Base-by-base conservation (phyloP, 2,888 invertebrate species). In the Cheilosia scutellata region DNA sequence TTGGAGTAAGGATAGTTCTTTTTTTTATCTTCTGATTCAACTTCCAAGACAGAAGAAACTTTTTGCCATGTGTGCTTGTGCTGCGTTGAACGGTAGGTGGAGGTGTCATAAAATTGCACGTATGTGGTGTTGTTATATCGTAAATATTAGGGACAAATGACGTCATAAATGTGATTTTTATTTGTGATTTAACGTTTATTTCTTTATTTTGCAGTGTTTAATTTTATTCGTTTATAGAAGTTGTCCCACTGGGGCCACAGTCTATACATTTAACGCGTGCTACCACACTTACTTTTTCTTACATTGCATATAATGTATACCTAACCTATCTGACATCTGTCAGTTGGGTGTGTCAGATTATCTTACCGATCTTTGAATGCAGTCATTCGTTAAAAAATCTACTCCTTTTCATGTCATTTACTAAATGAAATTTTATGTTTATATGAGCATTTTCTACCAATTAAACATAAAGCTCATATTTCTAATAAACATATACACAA, bases 141-240 rank as follows among this genome's bases (percentile, higher is more conserved):
- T 91, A 91, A 91, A 91, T 91, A 91, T 91, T 91, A 91, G 91
- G 76, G 90, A 89, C 91, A 91, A 91, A 91, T 91, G 91, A 91
- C 91, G 91, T 91, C 91, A 91, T 91, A 91, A 91, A 91, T 91
- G 91, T 91, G 91, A 91, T 91, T 91, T 86, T 86, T 86, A 86
- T 86, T 86, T 86, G 82, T 90, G 91, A 91, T 91, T 91, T 91
- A 91, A 91, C 91, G 91, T 91, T 91, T 91, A 91, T 90, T 91
- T 90, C 90, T 88, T 88, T 89, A 88, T 82, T 88, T 88, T 86
- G 51, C 80, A 82, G 42, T 44, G 70, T 55, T 77, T 77, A 82
- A 77, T 82, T 76, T 82, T 72, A 82, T 82, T 72, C 60, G 53
- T 82, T 82, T 82, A 82, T 68, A 82, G 86, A 82, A 76, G 68